Evolutionary conservation across 2,113 vertebrate species (phyloP).

Genomic region (Aldabrachelys gigantea): DNA sequence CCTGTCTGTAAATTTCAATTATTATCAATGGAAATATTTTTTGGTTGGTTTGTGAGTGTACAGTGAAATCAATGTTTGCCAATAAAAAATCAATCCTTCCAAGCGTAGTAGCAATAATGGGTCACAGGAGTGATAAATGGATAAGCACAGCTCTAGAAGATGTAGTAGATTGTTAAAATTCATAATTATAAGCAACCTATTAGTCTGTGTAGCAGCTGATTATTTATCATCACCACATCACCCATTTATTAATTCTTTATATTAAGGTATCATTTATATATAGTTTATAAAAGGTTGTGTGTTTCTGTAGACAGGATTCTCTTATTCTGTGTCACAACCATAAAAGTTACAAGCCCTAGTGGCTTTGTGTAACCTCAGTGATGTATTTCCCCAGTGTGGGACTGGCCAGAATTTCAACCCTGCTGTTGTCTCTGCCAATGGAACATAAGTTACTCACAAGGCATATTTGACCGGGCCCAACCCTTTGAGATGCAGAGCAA

Average conservation of each 20-base stretch:
- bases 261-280: not conserved
- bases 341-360: not conserved
- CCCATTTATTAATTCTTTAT: not conserved
- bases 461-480: not conserved
- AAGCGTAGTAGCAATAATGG: not conserved
- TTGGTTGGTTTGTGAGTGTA: not conserved
- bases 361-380: not conserved
- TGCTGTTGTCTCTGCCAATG: not conserved
- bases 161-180: not conserved
- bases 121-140: not conserved
- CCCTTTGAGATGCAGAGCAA: not conserved
- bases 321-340: not conserved
- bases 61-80: not conserved
- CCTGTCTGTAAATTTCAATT: not conserved
- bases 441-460: not conserved
- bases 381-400: not conserved
- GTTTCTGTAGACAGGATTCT: not conserved
- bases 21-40: not conserved
- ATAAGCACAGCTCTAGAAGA: not conserved
- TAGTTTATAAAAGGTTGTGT: not conserved
- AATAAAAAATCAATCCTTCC: not conserved
- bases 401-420: not conserved
- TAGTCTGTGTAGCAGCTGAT: not conserved
- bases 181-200: not conserved
- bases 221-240: not conserved